Evolutionary conservation across 1,140 invertebrate species (phyloP), one percentile per base, ranked within the genome.

Genomic region (Pomphorhynchus laevis): DNA sequence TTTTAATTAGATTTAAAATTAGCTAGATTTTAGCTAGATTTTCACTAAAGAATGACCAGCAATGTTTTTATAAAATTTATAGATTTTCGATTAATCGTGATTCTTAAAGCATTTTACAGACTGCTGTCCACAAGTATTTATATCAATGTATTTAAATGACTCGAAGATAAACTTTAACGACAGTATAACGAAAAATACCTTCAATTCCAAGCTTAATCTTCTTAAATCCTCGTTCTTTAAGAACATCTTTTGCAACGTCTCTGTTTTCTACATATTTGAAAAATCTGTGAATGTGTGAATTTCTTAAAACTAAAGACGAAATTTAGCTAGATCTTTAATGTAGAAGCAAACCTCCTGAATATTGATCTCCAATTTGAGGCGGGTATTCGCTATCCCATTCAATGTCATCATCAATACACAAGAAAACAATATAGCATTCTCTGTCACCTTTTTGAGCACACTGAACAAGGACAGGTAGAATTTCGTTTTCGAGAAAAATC

Each of bases 231-330:
- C 86, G 64, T 52, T 98, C 86, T 53, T 91, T 91, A 63, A 99
- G 70, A 14, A 98, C 64, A 59, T 82, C 76, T 53, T 98, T 98
- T 2, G 86, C 86, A 8, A 95, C 84, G 55, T 98, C 86, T 46
- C 86, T 65, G 53, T 98, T 98, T 58, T 98, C 89, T 45, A 93
- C 89, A 55, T 98, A 98, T 53, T 93, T 91, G 61, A 95, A 95
- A 61, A 98, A 98, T 46, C 82, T 65, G 46, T 86, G 84, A 65
- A 89, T 70, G 11, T 74, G 69, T 38, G 73, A 80, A 51, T 71
- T 76, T 50, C 73, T 70, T 8, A 80, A 58, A 39, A 59, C 56
- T 54, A 51, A 27, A 49, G 52, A 34, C 20, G 2, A 12, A 44
- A 6, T 17, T 14, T 16, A 11, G n/a, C 38, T 38, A 33, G 9